These are phyloP conservation scores for Dendrocopos noguchii DNA, from an alignment of 2,113 vertebrate species.

Conservation along the genomic window DNA sequence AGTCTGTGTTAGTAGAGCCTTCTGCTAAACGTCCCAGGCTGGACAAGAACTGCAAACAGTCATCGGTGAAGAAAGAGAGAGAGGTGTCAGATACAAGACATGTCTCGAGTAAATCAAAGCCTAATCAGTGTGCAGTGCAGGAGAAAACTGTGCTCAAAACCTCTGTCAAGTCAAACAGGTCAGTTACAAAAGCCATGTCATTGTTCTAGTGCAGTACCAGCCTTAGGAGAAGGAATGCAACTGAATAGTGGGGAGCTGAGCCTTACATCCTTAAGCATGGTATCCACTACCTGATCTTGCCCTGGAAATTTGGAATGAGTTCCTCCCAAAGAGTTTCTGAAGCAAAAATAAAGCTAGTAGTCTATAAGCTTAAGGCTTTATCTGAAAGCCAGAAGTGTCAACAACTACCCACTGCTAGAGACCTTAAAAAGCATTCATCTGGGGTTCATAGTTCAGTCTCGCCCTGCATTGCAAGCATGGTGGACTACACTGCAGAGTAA, in stretches of 20 bases:
- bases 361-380: constrained; percentile 8
- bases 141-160: constrained; percentile 74
- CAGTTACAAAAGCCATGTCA: constrained; percentile 63
- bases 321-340: constrained; percentile 5
- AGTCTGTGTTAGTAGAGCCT: constrained; percentile 70
- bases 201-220: constrained; percentile 21
- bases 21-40: constrained; percentile 77
- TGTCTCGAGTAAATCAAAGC: constrained; percentile 74
- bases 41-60: constrained; percentile 68
- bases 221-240: background rate
- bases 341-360: constrained; percentile 9
- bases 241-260: background rate
- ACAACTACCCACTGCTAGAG: constrained; percentile 1
- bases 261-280: background rate
- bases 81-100: constrained; percentile 70
- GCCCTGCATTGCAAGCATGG: background rate
- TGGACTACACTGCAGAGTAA: background rate
- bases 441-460: background rate
- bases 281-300: constrained; percentile 22
- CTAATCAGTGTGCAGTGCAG: constrained; percentile 49
- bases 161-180: constrained; percentile 70
- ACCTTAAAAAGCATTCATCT: constrained; percentile 7
- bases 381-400: constrained; percentile 44
- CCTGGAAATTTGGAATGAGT: constrained; percentile 16
- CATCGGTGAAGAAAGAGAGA: constrained; percentile 67